phyloP scores from a whole-genome alignment of 2,888 invertebrate species.

The Didymodactylos carnosus region DNA sequence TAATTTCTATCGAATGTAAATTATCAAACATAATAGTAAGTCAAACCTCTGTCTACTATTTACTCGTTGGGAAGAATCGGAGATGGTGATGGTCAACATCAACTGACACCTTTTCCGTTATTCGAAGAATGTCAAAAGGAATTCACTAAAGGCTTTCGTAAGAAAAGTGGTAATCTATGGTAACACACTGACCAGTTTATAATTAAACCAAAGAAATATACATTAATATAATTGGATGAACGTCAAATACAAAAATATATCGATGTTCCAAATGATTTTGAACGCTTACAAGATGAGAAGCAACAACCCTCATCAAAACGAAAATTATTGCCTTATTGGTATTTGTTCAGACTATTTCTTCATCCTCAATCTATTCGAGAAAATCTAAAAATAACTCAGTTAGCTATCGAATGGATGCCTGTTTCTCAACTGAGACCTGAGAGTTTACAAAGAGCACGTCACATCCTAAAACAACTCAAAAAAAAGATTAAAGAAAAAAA shows the following conservation, averaged over 20 bases:
- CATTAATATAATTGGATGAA: not conserved
- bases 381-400: slow-evolving; percentile 18
- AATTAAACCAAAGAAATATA: slow-evolving; percentile 2
- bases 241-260: slow-evolving; percentile 2
- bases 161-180: slow-evolving; percentile 34
- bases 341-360: not conserved
- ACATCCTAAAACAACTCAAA: slow-evolving; percentile 21
- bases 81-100: slow-evolving; percentile 22
- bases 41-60: slow-evolving; percentile 29
- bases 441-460: slow-evolving; percentile 29
- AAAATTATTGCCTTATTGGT: not conserved
- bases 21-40: slow-evolving; percentile 24
- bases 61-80: slow-evolving; percentile 36
- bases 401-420: slow-evolving; percentile 28
- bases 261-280: not conserved
- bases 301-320: not conserved
- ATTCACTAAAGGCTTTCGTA: slow-evolving; percentile 31
- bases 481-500: slow-evolving; percentile 16
- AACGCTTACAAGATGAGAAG: not conserved
- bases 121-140: slow-evolving; percentile 30
- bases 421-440: slow-evolving; percentile 31
- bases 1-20: slow-evolving; percentile 36
- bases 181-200: slow-evolving; percentile 7
- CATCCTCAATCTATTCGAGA: not conserved
- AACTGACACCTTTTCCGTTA: slow-evolving; percentile 28